These are phyloP conservation scores for Sebastes schlegelii DNA, from an alignment of 2,113 vertebrate species.

Conservation along the genomic window DNA sequence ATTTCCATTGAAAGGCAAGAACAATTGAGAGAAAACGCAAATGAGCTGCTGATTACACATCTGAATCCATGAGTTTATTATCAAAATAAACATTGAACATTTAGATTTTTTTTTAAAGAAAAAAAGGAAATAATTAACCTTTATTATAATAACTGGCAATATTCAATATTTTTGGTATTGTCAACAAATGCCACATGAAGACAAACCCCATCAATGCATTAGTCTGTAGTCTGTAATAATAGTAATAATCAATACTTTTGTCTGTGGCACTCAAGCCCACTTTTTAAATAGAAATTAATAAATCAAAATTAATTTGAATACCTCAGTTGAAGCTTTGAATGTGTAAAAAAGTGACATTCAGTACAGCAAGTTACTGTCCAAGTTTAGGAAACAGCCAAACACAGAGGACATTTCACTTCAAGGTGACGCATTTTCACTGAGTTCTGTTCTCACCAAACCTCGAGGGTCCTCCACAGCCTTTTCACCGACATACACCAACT, in stretches of 20 bases:
- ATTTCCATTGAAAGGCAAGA: not conserved
- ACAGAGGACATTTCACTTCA: constrained; percentile 20
- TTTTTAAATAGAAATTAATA: too few relatives aligned
- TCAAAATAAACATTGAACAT: not conserved
- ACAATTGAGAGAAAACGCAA: not conserved
- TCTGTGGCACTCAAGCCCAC: too few relatives aligned
- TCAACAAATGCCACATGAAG: too few relatives aligned
- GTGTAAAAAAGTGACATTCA: too few relatives aligned
- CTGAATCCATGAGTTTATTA: not conserved
- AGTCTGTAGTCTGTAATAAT: too few relatives aligned
- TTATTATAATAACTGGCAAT: not conserved
- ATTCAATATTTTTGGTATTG: too few relatives aligned
- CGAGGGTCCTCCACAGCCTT: constrained; percentile 30
- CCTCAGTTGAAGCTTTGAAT: too few relatives aligned
- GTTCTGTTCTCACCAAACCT: constrained; percentile 25
- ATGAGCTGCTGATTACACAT: not conserved
- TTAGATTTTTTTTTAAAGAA: not conserved
- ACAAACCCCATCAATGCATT: too few relatives aligned
- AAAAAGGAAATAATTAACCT: too few relatives aligned
- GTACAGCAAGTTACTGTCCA: not conserved
- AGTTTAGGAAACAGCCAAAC: constrained; percentile 13
- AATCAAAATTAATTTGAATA: too few relatives aligned
- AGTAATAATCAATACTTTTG: too few relatives aligned
- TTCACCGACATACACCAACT: constrained; percentile 15
- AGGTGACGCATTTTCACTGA: not conserved